Base-by-base conservation (phyloP, 2,888 invertebrate genomes). In the Trichogramma evanescens region DNA sequence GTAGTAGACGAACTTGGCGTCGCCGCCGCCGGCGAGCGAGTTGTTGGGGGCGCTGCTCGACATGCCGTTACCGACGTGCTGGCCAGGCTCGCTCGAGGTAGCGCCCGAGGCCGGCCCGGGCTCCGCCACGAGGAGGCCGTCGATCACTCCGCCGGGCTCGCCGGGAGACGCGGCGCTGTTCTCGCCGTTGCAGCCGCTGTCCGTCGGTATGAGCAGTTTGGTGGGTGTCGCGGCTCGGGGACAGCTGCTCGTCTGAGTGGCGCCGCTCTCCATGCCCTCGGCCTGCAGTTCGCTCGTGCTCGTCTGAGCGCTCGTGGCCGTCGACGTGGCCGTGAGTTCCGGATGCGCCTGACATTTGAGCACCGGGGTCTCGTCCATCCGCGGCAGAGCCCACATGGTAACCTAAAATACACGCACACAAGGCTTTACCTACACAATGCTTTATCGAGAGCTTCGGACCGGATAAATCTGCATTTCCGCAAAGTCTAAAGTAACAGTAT, bases 301-400 rank as follows among this genome's bases (percentile, higher is more conserved):
- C 13, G 50, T 4, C 26, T 26, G 26, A 26, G 46, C 26, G 40
- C 40, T 6, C 42, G 46, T 10, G 48, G 68, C 66, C 69, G 61
- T 66, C 1, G 26, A 67, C 60, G 10, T 65, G 46, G 56, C 67
- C 54, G 66, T 69, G 54, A 64, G 68, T 58, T 63, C 69, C 57
- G 72, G 80, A 76, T 80, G 80, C 54, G 80, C 69, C 41, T 78
- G 74, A 71, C 86, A 86, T 55, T 74, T 75, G 56, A 88, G 79
- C 38, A 80, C 78, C 6, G 92, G 92, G 68, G 91, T 84, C 50
- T 85, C 84, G 64, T 88, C 86, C 68, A 87, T 83, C 49, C 94
- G 82, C 39, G 93, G 93, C 69, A 92, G 67, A 45, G 82, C 80
- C 71, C 81, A 80, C 49, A 84, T 81, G 13, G 79, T 78, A 59